A percentile compares a stretch with the other conserved stretches of the same genome.
phyloP scores from a whole-genome alignment of 1,140 invertebrate genomes.

The Pemphigus obesinymphae region DNA sequence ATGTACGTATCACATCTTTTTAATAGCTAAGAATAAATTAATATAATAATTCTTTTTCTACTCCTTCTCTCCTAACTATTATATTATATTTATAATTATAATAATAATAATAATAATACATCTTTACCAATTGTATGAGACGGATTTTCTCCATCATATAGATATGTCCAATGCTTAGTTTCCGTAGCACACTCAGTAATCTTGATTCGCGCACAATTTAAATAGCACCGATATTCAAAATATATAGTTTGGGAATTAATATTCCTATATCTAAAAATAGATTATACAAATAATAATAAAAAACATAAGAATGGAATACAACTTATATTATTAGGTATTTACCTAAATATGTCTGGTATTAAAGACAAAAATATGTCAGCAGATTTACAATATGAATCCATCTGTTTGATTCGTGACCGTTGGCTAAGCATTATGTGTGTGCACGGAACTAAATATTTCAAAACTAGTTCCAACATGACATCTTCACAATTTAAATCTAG shows the following conservation, averaged over 20 bases:
- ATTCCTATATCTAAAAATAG: conserved; percentile 11
- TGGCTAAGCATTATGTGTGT: conserved; percentile 87
- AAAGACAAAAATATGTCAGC: conserved; percentile 80
- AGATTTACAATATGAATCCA: conserved; percentile 74
- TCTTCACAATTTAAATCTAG: conserved; percentile 93
- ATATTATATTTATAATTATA: no score
- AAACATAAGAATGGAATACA: neutral
- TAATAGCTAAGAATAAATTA: no score
- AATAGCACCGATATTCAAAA: conserved; percentile 65
- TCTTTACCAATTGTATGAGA: conserved; percentile 43
- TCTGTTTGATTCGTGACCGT: conserved; percentile 66
- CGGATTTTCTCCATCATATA: conserved; percentile 64
- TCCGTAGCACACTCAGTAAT: conserved; percentile 68
- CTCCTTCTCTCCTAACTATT: no score
- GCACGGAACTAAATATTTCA: conserved; percentile 80
- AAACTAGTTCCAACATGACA: conserved; percentile 87
- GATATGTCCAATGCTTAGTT: conserved; percentile 70
- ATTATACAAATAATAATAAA: neutral
- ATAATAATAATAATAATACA: no score
- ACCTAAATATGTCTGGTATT: conserved; percentile 57
- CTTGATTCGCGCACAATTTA: conserved; percentile 73
- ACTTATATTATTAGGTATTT: conserved; percentile 47
- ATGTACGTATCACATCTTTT: no score
- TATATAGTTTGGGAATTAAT: conserved; percentile 3
- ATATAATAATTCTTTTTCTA: no score